Percentiles rank a stretch among this genome's conserved stretches.
Conservation (phyloP, 1,140 invertebrate species). For the Odontomachus brunneus region DNA sequence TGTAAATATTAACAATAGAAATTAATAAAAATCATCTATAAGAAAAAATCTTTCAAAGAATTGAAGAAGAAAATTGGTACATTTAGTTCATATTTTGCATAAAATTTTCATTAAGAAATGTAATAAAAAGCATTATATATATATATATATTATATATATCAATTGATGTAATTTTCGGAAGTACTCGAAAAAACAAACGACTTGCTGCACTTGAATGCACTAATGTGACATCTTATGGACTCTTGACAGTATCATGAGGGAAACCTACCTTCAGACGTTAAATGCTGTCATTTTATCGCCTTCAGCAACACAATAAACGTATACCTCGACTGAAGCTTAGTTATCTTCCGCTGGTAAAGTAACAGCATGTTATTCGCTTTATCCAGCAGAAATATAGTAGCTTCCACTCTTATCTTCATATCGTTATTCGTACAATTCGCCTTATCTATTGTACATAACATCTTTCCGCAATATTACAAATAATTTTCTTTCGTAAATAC, state of each 20-base stretch:
- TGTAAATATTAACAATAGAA: too few relatives aligned
- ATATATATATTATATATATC: too few relatives aligned
- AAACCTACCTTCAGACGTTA: constrained; percentile 33
- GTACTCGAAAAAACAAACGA: background rate
- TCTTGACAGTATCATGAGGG: background rate
- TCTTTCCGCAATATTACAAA: too few relatives aligned
- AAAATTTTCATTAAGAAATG: too few relatives aligned
- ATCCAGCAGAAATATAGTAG: background rate
- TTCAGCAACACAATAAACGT: background rate
- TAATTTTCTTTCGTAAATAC: background rate
- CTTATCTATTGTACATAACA: background rate
- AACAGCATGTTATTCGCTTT: background rate
- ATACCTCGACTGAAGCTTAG: background rate
- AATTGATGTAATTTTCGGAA: background rate
- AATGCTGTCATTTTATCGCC: background rate
- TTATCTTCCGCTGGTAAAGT: background rate
- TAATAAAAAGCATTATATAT: too few relatives aligned
- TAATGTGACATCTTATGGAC: constrained; percentile 19
- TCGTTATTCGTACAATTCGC: background rate
- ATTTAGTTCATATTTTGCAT: too few relatives aligned
- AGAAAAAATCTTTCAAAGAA: too few relatives aligned
- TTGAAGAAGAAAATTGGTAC: too few relatives aligned
- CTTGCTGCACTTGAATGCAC: constrained; percentile 10
- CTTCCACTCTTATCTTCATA: too few relatives aligned
- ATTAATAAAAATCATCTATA: too few relatives aligned